phyloP scores from a whole-genome alignment of 2,888 invertebrate genomes.

The Euspilapteryx auroguttella region DNA sequence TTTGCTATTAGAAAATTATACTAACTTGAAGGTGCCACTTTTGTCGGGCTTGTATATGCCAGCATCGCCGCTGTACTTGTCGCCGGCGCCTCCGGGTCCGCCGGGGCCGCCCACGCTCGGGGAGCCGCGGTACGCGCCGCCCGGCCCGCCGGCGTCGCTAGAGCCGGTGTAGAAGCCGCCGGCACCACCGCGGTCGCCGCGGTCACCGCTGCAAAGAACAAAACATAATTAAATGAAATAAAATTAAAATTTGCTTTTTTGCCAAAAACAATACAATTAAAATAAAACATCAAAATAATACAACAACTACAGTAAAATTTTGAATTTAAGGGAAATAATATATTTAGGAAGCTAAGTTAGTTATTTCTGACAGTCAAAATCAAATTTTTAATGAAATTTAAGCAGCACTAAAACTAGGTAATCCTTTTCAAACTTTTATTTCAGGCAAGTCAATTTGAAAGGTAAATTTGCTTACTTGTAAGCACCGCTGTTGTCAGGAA shows the following conservation, averaged over 20 bases:
- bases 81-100: constrained; percentile 5
- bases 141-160: constrained; percentile 9
- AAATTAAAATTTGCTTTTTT: background rate
- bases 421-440: too few relatives aligned
- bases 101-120: constrained; percentile 12
- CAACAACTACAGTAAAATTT: too few relatives aligned
- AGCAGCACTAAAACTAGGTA: too few relatives aligned
- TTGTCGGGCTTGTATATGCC: constrained; percentile 21
- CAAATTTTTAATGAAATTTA: too few relatives aligned
- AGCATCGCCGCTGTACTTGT: constrained; percentile 12
- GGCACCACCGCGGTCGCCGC: constrained; percentile 34
- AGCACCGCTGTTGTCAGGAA: constrained; percentile 25
- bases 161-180: constrained; percentile 24
- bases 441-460: too few relatives aligned
- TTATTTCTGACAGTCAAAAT: too few relatives aligned
- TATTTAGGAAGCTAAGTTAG: too few relatives aligned
- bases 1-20: constrained; percentile 7
- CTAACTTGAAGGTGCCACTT: constrained; percentile 16
- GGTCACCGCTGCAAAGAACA: constrained; percentile 40
- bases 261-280: too few relatives aligned
- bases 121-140: background rate
- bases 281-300: too few relatives aligned
- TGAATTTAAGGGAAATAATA: too few relatives aligned
- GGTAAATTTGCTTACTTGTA: constrained; percentile 28
- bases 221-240: background rate